A percentile compares a stretch with the other conserved stretches of the same genome.
phyloP scores from a whole-genome alignment of 2,797 vertebrate genomes.

The Onychomys leucogaster region DNA sequence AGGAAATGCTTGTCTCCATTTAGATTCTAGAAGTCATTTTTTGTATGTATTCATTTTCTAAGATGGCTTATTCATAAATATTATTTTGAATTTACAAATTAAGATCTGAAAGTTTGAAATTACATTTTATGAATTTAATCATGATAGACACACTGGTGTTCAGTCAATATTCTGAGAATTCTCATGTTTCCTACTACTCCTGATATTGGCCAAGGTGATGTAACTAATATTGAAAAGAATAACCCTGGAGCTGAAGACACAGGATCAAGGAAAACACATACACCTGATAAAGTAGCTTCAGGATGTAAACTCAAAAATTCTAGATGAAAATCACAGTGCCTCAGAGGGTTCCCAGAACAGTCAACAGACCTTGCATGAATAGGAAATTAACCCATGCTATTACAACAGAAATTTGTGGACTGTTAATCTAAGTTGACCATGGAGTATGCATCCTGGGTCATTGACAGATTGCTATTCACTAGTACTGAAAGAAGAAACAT shows the following conservation, averaged over 20 bases:
- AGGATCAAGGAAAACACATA: background rate
- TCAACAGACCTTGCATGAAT: background rate
- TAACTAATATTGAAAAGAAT: background rate
- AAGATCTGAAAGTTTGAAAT: background rate
- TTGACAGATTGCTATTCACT: background rate
- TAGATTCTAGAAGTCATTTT: background rate
- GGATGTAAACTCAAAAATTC: background rate
- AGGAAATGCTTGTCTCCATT: background rate
- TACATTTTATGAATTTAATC: background rate
- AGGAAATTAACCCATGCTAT: background rate
- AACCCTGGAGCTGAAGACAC: background rate
- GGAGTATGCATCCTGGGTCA: background rate
- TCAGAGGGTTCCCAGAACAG: background rate
- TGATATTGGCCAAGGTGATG: background rate
- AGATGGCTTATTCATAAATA: background rate
- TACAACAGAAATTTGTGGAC: background rate
- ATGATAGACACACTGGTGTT: background rate
- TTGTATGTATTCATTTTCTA: background rate
- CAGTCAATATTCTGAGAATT: background rate
- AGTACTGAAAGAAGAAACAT: background rate
- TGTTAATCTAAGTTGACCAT: background rate
- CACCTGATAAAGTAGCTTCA: background rate
- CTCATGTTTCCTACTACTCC: background rate
- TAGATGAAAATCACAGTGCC: background rate
- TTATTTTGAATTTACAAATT: background rate